Base-by-base conservation (phyloP, 2,888 invertebrate species). In the Antheraea yamamai region DNA sequence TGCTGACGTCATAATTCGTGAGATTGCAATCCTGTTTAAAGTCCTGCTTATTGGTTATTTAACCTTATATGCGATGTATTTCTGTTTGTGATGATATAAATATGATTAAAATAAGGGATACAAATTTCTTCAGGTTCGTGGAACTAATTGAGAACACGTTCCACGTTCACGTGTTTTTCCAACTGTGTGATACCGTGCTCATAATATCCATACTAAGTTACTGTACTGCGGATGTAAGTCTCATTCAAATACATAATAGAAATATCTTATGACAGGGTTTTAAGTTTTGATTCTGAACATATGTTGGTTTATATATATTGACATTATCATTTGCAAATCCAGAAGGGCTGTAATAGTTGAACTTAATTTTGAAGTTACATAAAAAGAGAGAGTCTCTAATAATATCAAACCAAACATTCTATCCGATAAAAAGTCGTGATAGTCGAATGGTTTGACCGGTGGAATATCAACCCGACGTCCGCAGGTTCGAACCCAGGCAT, bases 91-190 rank as follows among this genome's bases (percentile, higher is more conserved):
- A 47, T 47, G 47, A 51, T 18, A 20, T n/a, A 6, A n/a, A 20
- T 8, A 58, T 58, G 4, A 26, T 26, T 64, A 26, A 64, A 64
- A 64, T 30, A 66, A 14, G 7, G 6, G 20, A n/a, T 30, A 39
- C 10, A n/a, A 20, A 35, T 10, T 47, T 52, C 51, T 72, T 26
- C 23, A 75, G 75, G 73, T 90, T 92, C 73, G 87, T 91, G 35
- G 80, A 84, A 70, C 83, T 86, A 66, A 87, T 95, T 39, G 92
- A 95, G 78, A 80, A 89, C 61, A 91, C 92, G 4, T 92, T 92
- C 30, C 94, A 95, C 47, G 85, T 87, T 2, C 89, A 92, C 71
- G 92, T 95, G 79, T 88, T 95, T 77, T 91, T 92, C 52, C 95
- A 95, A 79, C 86, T 95, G 70, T 81, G 91, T 20, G 91, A 91